These are phyloP conservation scores for Lepilemur septentrionalis DNA, from an alignment of 2,797 vertebrate genomes.

Conservation along the genomic window DNA sequence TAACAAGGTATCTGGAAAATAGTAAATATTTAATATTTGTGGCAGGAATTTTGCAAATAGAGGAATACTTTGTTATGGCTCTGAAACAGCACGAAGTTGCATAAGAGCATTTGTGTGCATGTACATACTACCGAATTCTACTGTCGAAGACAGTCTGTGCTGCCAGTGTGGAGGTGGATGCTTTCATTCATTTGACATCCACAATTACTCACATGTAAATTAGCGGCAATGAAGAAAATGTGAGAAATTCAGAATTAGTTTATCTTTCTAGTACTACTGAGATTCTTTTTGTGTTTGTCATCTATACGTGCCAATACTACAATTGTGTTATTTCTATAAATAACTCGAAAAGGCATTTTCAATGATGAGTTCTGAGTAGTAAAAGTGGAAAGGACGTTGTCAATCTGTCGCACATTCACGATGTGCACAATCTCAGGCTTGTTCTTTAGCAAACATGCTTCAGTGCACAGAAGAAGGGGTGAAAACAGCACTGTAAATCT, in stretches of 20 bases:
- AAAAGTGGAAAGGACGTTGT: neutral
- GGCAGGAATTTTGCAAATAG: neutral
- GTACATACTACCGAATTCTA: neutral
- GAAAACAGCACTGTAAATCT: neutral
- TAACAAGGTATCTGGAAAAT: neutral
- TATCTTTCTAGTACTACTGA: neutral
- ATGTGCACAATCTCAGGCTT: neutral
- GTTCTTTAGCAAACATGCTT: neutral
- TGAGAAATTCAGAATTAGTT: constrained; percentile 53
- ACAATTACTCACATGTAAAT: constrained; percentile 61
- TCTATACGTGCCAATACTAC: constrained; percentile 31
- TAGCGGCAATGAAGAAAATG: constrained; percentile 24
- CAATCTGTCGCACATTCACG: neutral
- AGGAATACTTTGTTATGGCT: neutral
- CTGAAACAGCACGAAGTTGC: neutral
- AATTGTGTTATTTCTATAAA: constrained; percentile 43
- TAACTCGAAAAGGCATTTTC: constrained; percentile 48
- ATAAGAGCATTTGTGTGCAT: neutral
- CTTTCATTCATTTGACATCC: constrained; percentile 47
- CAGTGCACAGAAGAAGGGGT: neutral
- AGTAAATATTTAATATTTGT: neutral
- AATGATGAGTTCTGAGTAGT: constrained; percentile 33
- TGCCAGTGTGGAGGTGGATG: constrained; percentile 3
- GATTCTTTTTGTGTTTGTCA: constrained; percentile 32
- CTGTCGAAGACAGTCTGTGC: neutral